Evolutionary conservation across 2,113 vertebrate species (phyloP).

Genomic region (Equus quagga): DNA sequence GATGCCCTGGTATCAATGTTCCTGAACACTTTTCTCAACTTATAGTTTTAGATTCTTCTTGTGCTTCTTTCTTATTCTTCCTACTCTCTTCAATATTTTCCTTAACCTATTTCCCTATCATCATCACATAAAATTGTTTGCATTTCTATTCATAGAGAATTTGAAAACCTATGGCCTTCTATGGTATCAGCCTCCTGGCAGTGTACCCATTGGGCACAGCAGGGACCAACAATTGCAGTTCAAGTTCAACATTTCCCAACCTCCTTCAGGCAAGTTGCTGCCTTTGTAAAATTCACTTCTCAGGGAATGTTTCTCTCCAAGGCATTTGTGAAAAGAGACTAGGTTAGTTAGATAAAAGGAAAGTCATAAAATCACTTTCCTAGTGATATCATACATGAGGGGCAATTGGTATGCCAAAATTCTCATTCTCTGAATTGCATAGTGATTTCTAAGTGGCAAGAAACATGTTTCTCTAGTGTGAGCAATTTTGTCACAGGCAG

Average conservation of each 20-base stretch:
- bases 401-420: neutral
- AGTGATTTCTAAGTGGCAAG: slow-evolving; percentile 53
- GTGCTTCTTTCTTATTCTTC: neutral
- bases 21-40: neutral
- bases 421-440: neutral
- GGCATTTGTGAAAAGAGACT: neutral
- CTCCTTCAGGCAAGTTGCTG: neutral
- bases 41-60: neutral
- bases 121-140: neutral
- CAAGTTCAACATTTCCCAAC: neutral
- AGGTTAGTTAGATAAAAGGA: neutral
- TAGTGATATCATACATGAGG: neutral
- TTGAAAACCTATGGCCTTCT: neutral
- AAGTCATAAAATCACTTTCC: slow-evolving; percentile 53
- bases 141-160: neutral
- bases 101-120: neutral
- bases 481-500: slow-evolving; percentile 51
- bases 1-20: neutral
- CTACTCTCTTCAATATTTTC: neutral
- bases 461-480: slow-evolving; percentile 46
- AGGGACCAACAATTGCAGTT: neutral
- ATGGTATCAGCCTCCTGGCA: neutral
- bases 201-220: neutral
- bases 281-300: neutral
- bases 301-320: neutral